A percentile compares a stretch with the other conserved stretches of the same genome.
Conservation (phyloP, 1,140 invertebrate genomes). For the Drosophila miranda region DNA sequence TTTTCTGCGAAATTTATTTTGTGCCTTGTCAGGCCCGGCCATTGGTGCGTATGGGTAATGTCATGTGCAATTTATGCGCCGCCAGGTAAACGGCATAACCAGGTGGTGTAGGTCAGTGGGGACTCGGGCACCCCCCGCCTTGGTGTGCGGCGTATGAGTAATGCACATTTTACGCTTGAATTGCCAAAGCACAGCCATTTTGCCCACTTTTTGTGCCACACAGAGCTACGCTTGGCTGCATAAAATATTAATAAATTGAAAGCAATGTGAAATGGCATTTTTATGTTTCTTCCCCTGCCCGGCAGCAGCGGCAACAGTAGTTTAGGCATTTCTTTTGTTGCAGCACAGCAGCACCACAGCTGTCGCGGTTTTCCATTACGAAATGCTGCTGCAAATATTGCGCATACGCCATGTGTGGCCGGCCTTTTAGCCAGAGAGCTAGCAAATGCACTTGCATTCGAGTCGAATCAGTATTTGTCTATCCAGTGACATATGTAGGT, state of each 20-base stretch:
- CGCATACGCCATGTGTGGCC: constrained; percentile 69
- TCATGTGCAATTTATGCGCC: constrained; percentile 65
- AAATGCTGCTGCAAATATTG: constrained; percentile 58
- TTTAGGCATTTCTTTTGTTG: constrained; percentile 64
- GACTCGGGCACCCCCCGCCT: neutral
- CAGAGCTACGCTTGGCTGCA: constrained; percentile 14
- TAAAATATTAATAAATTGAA: constrained; percentile 78
- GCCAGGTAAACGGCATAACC: constrained; percentile 67
- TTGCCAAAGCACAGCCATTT: constrained; percentile 67
- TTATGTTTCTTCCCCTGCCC: constrained; percentile 42
- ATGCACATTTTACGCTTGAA: constrained; percentile 79
- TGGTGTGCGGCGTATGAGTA: constrained; percentile 69
- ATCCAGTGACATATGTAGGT: too few relatives aligned
- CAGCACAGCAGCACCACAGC: constrained; percentile 48
- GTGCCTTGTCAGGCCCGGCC: constrained; percentile 13
- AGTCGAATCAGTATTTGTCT: too few relatives aligned
- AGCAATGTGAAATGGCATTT: constrained; percentile 66
- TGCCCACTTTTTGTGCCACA: constrained; percentile 11
- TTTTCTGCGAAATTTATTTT: constrained; percentile 73
- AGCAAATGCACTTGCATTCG: constrained; percentile 23
- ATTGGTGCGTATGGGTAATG: constrained; percentile 58
- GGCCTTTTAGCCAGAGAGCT: constrained; percentile 35
- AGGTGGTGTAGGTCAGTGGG: constrained; percentile 65
- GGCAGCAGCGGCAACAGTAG: constrained; percentile 43
- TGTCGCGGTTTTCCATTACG: constrained; percentile 54